phyloP scores from a whole-genome alignment of 2,888 invertebrate genomes.

The Meiosimyza platycephala region DNA sequence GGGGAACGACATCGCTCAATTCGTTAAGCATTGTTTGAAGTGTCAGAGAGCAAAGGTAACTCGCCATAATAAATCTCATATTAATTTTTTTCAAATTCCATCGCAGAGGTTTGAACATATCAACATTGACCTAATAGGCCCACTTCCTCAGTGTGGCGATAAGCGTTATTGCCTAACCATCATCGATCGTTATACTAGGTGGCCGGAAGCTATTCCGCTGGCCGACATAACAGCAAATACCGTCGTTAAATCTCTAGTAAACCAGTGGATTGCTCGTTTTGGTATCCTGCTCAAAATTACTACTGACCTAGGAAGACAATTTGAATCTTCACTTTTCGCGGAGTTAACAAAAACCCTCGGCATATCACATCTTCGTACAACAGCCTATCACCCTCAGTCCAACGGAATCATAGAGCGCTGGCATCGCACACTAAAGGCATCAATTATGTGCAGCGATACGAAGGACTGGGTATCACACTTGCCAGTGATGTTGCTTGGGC shows the following conservation, averaged over 20 bases:
- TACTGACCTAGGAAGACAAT: conserved; percentile 61
- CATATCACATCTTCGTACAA: conserved; percentile 49
- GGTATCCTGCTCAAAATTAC: conserved; percentile 62
- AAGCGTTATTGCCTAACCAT: conserved; percentile 56
- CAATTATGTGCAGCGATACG: conserved; percentile 13
- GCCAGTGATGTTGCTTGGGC: conserved; percentile 14
- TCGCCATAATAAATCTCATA: conserved; percentile 4
- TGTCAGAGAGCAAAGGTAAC: conserved; percentile 26
- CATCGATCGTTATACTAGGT: conserved; percentile 46
- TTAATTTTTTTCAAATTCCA: conserved; percentile 5
- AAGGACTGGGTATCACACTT: conserved; percentile 13
- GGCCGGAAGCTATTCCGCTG: conserved; percentile 50
- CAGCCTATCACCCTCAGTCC: conserved; percentile 35
- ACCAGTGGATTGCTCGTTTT: conserved; percentile 63
- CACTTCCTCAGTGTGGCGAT: conserved; percentile 17
- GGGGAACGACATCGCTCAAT: conserved; percentile 13
- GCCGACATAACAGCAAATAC: conserved; percentile 46
- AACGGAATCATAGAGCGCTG: conserved; percentile 64
- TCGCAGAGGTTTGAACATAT: conserved; percentile 27
- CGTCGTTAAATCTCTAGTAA: conserved; percentile 53
- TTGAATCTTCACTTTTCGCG: conserved; percentile 55
- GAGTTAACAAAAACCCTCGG: conserved; percentile 49
- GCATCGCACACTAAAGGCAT: conserved; percentile 61
- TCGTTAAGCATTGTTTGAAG: conserved; percentile 11
- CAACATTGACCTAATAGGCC: conserved; percentile 27